These are phyloP conservation scores for Xestia ashworthii DNA, from an alignment of 2,888 invertebrate species.

Conservation along the genomic window DNA sequence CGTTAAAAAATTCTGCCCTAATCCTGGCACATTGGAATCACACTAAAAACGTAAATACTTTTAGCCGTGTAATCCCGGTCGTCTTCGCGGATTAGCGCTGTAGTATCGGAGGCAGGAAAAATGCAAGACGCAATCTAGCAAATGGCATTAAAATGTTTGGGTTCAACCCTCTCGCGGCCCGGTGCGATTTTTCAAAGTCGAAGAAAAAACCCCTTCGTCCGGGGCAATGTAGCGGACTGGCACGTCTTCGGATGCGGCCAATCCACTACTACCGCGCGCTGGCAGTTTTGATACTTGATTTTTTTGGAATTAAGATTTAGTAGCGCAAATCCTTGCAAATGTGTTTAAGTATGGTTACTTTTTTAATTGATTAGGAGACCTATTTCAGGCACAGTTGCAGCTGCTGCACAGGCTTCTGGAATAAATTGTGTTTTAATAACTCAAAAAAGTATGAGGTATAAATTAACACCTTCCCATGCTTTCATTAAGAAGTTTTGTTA, in stretches of 20 bases:
- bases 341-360: neutral
- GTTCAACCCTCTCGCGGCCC: conserved; percentile 87
- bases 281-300: conserved; percentile 80
- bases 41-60: conserved; percentile 89
- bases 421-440: neutral
- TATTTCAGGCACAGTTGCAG: neutral
- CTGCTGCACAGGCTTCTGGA: neutral
- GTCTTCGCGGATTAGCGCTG: conserved; percentile 90
- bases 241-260: conserved; percentile 88
- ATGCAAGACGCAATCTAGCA: conserved; percentile 91
- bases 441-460: neutral
- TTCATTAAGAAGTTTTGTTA: neutral
- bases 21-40: conserved; percentile 86
- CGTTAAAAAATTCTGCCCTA: conserved; percentile 87
- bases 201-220: conserved; percentile 87
- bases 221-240: conserved; percentile 89
- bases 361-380: neutral
- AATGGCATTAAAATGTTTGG: conserved; percentile 91
- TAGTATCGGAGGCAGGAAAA: conserved; percentile 85
- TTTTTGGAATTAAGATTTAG: neutral
- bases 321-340: neutral
- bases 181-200: conserved; percentile 90
- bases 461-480: neutral
- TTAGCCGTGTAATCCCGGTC: conserved; percentile 86
- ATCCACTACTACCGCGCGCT: conserved; percentile 69